Base-by-base conservation (phyloP, 1,140 invertebrate species). In the Brachionus paranguensis region DNA sequence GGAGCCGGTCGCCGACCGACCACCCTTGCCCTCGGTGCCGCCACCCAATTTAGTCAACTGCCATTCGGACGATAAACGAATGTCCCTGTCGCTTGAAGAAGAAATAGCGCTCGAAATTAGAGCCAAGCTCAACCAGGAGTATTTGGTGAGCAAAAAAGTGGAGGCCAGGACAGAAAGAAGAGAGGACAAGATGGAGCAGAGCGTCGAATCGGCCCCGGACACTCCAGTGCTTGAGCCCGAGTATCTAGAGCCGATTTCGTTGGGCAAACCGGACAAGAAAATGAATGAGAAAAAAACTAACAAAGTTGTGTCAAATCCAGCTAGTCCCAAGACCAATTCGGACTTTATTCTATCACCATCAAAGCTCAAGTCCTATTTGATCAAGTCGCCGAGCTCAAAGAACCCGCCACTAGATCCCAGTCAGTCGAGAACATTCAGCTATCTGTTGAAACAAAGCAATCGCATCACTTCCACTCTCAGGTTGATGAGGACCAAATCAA, bases 121-220 rank as follows among this genome's bases (percentile, higher is more conserved):
- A 50, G 27, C 72, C 43, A 76, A 76, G 27, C 47, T 76, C 27
- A 76, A 76, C 33, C 72, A 76, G 27, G 72, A 76, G 43, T 76
- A 45, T 50, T 10, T 76, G 43, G 17, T 76, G 11, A n/a, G 27
- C 7, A 50, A 47, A 47, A 29, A 20, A 24, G 20, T 27, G 0
- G 43, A 47, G 43, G 3, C 43, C 11, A 47, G 50, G 50, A 27
- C 7, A 29, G 72, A 76, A 29, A 11, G 7, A 5, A 47, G 2
- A 12, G 45, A 74, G 8, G 37, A 47, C 33, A 37, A 37, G 33
- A 37, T 37, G 33, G 33, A 37, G 33, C 33, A 37, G 33, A 37
- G 33, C 33, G 33, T 7, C 33, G 33, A 37, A 7, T 6, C 6
- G 33, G 33, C 6, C 6, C 17, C n/a, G 3, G 43, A 76, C 6